Evolutionary conservation across 2,797 vertebrate genomes (phyloP), one percentile per base, ranked within the genome.

Genomic region (Siniperca undulata): DNA sequence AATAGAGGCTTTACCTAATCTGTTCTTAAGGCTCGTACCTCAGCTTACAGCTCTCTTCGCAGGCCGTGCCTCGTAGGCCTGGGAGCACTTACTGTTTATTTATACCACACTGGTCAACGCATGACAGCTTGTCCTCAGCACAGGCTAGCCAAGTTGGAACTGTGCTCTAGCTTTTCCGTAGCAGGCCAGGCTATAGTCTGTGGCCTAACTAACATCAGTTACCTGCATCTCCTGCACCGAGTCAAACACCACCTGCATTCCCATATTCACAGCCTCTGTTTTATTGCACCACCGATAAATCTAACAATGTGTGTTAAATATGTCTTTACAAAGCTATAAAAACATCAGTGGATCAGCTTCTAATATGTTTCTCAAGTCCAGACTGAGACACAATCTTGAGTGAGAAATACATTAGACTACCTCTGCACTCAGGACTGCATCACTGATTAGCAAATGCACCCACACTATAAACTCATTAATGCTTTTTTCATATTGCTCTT

Each of bases 1-100:
- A 96, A 96, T 95, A 95, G 93, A 95, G 92, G 95, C 96, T 96
- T 96, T 96, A 82, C 82, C 94, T 96, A 96, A 97, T 96, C 96
- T 95, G 90, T 93, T 93, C 94, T 96, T 95, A 96, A 91, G 83
- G 91, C 94, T 91, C 75, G 86, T 94, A 94, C 93, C 90, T 92
- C 90, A 93, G 94, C 93, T 96, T 95, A 94, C 78, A 65, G 92
- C 89, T 87, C 76, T 92, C 89, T 94, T 93, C 68, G 67, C 69
- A 36, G 66, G 92, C 93, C 67, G 1, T 89, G 90, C 88, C 91
- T 91, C 42, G 77, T 81, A 88, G 91, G 87, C 89, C 91, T 78
- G 77, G 81, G 86, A 93, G 92, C 91, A 91, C 93, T 95, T 95
- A 93, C 89, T 82, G 94, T 95, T 95, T 96, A 96, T 96, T 96